A percentile compares a stretch with the other conserved stretches of the same genome.
These are phyloP conservation scores for Caenorhabditis sp. DNA, from an alignment of 2,888 invertebrate genomes.

Conservation along the genomic window DNA sequence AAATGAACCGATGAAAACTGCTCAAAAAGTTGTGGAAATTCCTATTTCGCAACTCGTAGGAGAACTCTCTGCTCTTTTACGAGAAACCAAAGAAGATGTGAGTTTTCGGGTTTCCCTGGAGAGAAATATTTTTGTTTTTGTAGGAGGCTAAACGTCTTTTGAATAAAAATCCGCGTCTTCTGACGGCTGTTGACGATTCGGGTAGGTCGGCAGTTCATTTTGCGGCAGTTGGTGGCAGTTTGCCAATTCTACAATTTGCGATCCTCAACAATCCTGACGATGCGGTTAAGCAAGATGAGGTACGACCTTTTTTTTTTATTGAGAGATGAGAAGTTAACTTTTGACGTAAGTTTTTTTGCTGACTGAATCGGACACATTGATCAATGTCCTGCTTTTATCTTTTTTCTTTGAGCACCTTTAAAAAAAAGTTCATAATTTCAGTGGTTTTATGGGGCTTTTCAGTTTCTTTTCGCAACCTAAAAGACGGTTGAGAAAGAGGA, in stretches of 20 bases:
- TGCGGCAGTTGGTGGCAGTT: conserved; percentile 49
- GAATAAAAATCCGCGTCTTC: conserved; percentile 23
- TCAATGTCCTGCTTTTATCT: too few species aligned
- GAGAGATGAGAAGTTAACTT: too few species aligned
- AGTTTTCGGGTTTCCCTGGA: conserved; percentile 3
- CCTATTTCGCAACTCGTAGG: conserved; percentile 15
- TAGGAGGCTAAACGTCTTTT: conserved; percentile 49
- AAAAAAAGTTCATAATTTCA: too few species aligned
- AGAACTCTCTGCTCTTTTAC: conserved; percentile 27
- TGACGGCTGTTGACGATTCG: conserved; percentile 29
- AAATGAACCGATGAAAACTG: neutral
- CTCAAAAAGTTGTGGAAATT: conserved; percentile 4
- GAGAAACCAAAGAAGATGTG: conserved; percentile 37
- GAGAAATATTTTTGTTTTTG: conserved; percentile 5
- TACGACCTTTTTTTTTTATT: too few species aligned
- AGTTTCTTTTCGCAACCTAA: too few species aligned
- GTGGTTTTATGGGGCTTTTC: too few species aligned
- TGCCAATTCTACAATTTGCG: conserved; percentile 40
- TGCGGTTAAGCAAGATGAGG: conserved; percentile 21
- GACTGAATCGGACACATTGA: too few species aligned
- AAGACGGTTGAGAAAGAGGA: too few species aligned
- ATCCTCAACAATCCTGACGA: conserved; percentile 28
- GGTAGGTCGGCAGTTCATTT: conserved; percentile 47
- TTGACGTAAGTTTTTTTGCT: too few species aligned
- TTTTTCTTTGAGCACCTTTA: too few species aligned